These are phyloP conservation scores for Nephrotoma guestfalica DNA, from an alignment of 2,888 invertebrate genomes.

Conservation along the genomic window DNA sequence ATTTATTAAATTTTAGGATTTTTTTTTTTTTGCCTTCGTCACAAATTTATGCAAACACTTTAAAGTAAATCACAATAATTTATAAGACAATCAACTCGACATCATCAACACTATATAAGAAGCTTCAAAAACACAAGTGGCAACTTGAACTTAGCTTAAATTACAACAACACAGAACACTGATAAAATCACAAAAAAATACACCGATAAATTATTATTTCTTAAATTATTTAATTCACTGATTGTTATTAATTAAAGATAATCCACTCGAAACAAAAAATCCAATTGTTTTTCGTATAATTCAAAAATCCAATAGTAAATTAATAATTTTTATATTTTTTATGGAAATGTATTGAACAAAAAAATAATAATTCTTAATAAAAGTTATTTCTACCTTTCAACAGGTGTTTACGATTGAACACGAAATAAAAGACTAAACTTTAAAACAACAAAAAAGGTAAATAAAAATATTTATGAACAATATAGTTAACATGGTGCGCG, in stretches of 20 bases:
- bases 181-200: neutral
- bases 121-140: neutral
- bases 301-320: neutral
- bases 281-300: neutral
- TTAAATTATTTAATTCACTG: neutral
- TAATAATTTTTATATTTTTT: neutral
- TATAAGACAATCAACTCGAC: neutral
- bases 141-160: neutral
- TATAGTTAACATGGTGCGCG: neutral
- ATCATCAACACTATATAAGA: neutral
- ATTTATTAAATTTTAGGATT: neutral
- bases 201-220: neutral
- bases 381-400: neutral
- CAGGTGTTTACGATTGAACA: slow-evolving; percentile 2
- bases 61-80: neutral
- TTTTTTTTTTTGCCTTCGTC: neutral
- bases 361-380: neutral
- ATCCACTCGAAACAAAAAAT: neutral
- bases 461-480: neutral
- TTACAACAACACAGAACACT: neutral
- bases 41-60: neutral
- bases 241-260: neutral
- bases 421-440: slow-evolving; percentile 1
- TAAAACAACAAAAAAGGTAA: neutral
- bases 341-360: neutral